A percentile compares a stretch with the other conserved stretches of the same genome.
Evolutionary conservation across 2,113 vertebrate species (phyloP).

Genomic region (Coturnix japonica): DNA sequence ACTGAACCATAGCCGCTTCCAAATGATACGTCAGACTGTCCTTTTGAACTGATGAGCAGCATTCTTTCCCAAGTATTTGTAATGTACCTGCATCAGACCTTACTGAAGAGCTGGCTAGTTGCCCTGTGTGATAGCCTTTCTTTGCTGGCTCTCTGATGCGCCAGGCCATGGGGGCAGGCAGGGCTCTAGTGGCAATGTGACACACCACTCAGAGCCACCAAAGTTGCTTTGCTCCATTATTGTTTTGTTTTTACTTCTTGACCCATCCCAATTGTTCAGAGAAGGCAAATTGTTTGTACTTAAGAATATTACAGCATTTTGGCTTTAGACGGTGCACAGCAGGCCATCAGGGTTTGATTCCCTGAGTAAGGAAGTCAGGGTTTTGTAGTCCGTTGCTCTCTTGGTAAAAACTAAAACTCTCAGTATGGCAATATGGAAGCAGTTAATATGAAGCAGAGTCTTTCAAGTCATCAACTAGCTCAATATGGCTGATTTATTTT

Average conservation of each 20-base stretch:
- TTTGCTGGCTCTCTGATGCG: not conserved
- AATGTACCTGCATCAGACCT: not conserved
- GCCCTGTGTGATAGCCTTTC: not conserved
- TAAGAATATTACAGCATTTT: not conserved
- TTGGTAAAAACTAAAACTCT: not conserved
- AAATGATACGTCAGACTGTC: not conserved
- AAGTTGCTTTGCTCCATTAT: not conserved
- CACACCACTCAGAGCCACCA: not conserved
- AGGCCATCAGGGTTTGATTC: not conserved
- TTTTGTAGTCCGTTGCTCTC: not conserved
- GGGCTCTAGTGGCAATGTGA: not conserved
- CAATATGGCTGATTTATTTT: conserved; percentile 66
- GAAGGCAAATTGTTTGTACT: not conserved
- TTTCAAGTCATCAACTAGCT: conserved; percentile 58
- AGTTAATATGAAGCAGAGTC: conserved; percentile 50
- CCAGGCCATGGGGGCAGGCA: not conserved
- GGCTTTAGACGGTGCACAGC: not conserved
- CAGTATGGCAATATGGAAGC: conserved; percentile 28
- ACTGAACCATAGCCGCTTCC: not conserved
- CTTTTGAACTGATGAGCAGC: not conserved
- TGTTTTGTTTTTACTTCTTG: not conserved
- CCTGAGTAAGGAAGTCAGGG: not conserved
- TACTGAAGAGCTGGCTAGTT: not conserved
- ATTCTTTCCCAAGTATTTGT: rapidly evolving
- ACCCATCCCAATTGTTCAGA: not conserved